Percentiles rank a stretch among this genome's conserved stretches.
These are phyloP conservation scores for Tautogolabrus adspersus DNA, from an alignment of 2,113 vertebrate species.

Conservation along the genomic window DNA sequence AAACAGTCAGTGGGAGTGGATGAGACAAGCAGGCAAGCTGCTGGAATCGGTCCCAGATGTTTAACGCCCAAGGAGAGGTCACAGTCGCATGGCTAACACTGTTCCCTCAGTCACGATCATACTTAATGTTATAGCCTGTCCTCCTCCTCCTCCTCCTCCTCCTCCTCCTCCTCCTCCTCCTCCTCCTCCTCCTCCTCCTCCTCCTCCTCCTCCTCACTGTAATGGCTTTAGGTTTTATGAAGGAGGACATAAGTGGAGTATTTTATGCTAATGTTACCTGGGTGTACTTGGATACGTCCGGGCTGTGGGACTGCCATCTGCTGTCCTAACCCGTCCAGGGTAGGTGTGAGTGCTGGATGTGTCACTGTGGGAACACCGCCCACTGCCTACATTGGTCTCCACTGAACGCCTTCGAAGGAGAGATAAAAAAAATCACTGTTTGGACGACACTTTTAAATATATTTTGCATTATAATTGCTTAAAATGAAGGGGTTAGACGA, in stretches of 20 bases:
- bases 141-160: background rate
- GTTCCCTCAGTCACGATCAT: background rate
- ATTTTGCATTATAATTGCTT: background rate
- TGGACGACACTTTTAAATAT: background rate
- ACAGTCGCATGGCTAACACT: background rate
- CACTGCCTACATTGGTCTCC: conserved; percentile 85
- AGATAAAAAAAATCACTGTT: conserved; percentile 4
- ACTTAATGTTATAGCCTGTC: background rate
- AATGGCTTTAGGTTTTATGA: background rate
- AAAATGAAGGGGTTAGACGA: conserved; percentile 24
- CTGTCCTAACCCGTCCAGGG: conserved; percentile 88
- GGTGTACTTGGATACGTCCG: conserved; percentile 86
- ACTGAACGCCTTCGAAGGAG: conserved; percentile 88
- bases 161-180: no score
- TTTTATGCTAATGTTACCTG: conserved; percentile 62
- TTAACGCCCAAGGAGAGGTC: background rate
- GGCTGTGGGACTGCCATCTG: conserved; percentile 90
- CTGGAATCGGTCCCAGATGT: conserved; percentile 24
- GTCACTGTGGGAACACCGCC: conserved; percentile 87
- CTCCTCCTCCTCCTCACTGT: background rate
- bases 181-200: background rate
- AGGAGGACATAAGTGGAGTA: background rate
- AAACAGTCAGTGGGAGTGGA: background rate
- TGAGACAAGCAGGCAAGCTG: background rate
- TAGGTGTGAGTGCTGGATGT: conserved; percentile 92